A percentile compares a stretch with the other conserved stretches of the same genome.
These are phyloP conservation scores for Hydrolagus colliei DNA, from an alignment of 2,797 vertebrate genomes.

Conservation along the genomic window DNA sequence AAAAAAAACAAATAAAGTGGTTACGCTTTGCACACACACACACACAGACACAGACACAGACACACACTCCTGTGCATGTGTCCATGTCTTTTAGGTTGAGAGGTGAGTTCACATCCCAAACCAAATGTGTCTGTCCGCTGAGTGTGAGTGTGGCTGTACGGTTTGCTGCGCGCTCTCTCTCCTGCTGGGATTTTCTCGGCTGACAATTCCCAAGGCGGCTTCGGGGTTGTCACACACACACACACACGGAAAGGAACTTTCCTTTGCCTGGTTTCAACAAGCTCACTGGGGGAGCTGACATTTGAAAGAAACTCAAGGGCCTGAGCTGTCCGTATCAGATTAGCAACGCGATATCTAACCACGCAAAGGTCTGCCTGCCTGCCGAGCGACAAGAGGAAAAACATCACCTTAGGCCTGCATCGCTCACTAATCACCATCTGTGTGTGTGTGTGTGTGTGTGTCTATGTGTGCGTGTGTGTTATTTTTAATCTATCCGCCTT, in stretches of 20 bases:
- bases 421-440: conserved; percentile 34
- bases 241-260: conserved; percentile 26
- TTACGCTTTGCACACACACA: conserved; percentile 42
- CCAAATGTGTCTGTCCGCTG: conserved; percentile 37
- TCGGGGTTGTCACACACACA: conserved; percentile 36
- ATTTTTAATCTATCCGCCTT: conserved; percentile 29
- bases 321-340: background rate
- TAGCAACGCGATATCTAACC: conserved; percentile 25
- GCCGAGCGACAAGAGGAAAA: conserved; percentile 2
- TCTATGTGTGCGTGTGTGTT: conserved; percentile 23
- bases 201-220: conserved; percentile 45
- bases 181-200: conserved; percentile 45
- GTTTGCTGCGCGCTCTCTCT: conserved; percentile 37
- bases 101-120: conserved; percentile 40
- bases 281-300: conserved; percentile 36
- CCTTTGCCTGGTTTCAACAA: conserved; percentile 37
- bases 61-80: conserved; percentile 44
- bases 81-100: conserved; percentile 43
- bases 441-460: background rate
- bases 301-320: conserved; percentile 34
- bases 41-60: conserved; percentile 38
- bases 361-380: background rate
- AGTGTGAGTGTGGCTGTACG: conserved; percentile 40
- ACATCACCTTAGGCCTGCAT: conserved; percentile 31
- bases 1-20: conserved; percentile 55